phyloP scores from a whole-genome alignment of 2,113 vertebrate genomes.

The Cygnus buccinator region DNA sequence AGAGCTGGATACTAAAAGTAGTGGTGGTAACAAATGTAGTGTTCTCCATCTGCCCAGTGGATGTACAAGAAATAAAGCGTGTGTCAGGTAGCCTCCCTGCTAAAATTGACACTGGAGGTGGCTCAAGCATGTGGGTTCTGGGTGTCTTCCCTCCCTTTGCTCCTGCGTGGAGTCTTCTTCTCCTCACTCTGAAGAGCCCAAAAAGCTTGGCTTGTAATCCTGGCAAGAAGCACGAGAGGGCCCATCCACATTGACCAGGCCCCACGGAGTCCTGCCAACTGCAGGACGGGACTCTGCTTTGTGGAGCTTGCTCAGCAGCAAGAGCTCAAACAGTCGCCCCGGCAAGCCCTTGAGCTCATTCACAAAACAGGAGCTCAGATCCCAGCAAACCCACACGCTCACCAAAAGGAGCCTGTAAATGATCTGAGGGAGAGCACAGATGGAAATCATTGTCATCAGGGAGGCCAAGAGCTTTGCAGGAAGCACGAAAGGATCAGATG shows the following conservation, averaged over 20 bases:
- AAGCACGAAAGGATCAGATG: conserved; percentile 48
- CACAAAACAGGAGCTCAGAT: conserved; percentile 4
- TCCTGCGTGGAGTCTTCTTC: not conserved
- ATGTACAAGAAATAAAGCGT: not conserved
- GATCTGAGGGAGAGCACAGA: conserved; percentile 38
- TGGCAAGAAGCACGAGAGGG: not conserved
- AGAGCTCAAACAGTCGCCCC: not conserved
- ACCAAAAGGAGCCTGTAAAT: conserved; percentile 51
- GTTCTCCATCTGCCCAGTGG: not conserved
- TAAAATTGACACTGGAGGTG: not conserved
- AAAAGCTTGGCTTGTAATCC: not conserved
- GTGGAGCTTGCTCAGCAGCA: not conserved
- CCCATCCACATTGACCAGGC: not conserved
- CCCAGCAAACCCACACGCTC: not conserved
- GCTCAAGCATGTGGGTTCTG: not conserved
- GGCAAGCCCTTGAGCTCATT: not conserved
- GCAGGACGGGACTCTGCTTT: not conserved
- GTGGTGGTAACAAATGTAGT: not conserved
- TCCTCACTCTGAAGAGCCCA: not conserved
- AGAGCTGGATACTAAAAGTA: conserved; percentile 8
- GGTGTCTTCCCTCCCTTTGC: not conserved
- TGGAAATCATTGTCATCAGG: conserved; percentile 57
- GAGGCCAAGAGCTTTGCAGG: conserved; percentile 46
- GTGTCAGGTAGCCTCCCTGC: not conserved
- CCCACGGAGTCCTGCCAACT: accelerated